Conservation (phyloP, 2,888 invertebrate genomes). For the Noctua fimbriata region DNA sequence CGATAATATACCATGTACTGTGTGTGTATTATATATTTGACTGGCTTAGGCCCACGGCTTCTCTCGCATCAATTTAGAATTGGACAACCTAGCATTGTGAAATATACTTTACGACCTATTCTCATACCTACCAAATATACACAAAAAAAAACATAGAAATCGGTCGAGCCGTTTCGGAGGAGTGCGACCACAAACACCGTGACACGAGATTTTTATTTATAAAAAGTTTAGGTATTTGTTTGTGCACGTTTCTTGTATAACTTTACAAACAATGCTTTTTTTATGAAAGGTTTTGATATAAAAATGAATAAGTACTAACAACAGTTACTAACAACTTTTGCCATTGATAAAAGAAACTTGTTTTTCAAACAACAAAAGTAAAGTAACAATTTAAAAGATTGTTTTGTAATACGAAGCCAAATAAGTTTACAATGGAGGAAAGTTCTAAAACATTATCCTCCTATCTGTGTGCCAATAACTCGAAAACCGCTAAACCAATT, state of each 20-base stretch:
- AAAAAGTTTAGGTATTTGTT: conserved; percentile 1
- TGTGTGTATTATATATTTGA: conserved; percentile 21
- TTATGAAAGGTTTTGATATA: conserved; percentile 29
- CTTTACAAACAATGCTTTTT: conserved; percentile 18
- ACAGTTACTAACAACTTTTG: conserved; percentile 19
- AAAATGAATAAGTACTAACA: conserved; percentile 23
- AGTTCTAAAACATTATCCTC: not conserved
- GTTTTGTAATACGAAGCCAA: not conserved
- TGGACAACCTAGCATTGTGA: no score
- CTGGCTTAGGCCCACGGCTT: no score
- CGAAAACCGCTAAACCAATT: conserved; percentile 13
- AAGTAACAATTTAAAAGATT: not conserved
- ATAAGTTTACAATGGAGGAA: not conserved
- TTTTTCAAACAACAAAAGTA: conserved; percentile 1
- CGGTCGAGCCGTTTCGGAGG: no score
- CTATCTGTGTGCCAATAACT: conserved; percentile 10
- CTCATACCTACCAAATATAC: no score
- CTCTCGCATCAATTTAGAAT: no score
- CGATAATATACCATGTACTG: conserved; percentile 57
- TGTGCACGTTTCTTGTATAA: not conserved
- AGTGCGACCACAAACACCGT: no score
- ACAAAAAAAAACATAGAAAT: no score
- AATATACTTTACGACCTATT: no score
- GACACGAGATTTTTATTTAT: no score
- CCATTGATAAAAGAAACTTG: conserved; percentile 7